Conservation (phyloP, 1,140 invertebrate species). For the Lethrus apterus region DNA sequence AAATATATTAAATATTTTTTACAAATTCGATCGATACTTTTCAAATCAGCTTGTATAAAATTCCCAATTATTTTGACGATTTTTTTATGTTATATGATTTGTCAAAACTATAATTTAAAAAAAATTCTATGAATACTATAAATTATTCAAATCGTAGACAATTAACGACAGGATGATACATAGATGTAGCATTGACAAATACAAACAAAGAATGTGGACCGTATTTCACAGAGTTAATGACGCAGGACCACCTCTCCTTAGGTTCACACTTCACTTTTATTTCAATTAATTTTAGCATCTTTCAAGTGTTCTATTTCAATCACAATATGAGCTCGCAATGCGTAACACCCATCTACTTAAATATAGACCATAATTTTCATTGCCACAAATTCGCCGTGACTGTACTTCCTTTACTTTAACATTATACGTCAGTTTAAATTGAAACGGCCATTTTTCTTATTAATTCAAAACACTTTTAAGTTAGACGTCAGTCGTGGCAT, state of each 20-base stretch:
- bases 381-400: constrained; percentile 24
- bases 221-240: constrained; percentile 4
- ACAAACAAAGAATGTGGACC: no score
- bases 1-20: no score
- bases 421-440: constrained; percentile 20
- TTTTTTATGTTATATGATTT: no score
- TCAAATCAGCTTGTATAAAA: no score
- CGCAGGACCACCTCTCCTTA: constrained; percentile 1
- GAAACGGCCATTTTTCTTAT: constrained; percentile 25
- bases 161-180: no score
- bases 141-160: no score
- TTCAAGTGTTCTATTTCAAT: constrained; percentile 15
- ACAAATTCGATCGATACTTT: no score
- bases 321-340: constrained; percentile 12
- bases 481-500: background rate
- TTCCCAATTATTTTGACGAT: no score
- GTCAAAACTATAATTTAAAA: no score
- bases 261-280: constrained; percentile 2
- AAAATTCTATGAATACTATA: no score
- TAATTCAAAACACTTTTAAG: constrained; percentile 26
- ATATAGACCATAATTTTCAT: constrained; percentile 22
- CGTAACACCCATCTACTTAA: constrained; percentile 19
- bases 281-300: constrained; percentile 10
- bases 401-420: constrained; percentile 21
- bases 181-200: no score